Conservation (phyloP, 1,140 invertebrate species). For the Orius insidiosus region DNA sequence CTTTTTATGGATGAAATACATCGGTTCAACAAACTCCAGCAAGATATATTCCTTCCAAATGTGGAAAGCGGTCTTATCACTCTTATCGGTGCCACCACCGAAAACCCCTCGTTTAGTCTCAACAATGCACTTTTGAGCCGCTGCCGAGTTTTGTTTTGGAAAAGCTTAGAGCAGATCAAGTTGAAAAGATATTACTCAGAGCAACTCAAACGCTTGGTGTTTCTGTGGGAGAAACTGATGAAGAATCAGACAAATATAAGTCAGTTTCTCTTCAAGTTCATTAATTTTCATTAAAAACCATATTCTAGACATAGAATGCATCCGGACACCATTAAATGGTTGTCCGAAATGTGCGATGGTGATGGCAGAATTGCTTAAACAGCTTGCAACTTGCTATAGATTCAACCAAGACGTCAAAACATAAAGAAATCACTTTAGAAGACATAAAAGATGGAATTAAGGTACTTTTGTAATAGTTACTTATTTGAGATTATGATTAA, state of each 20-base stretch:
- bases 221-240: neutral
- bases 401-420: slow-evolving; percentile 15
- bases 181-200: slow-evolving; percentile 35
- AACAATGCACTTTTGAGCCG: too few species aligned
- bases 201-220: slow-evolving; percentile 24
- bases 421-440: slow-evolving; percentile 25
- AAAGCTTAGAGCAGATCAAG: too few species aligned
- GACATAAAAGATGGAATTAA: slow-evolving; percentile 46
- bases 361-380: slow-evolving; percentile 62
- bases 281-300: too few species aligned
- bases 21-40: too few species aligned
- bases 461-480: slow-evolving; percentile 23
- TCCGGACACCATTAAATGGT: slow-evolving; percentile 40
- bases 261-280: too few species aligned
- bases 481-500: too few species aligned
- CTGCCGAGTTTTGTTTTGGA: too few species aligned
- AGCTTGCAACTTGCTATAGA: slow-evolving; percentile 53
- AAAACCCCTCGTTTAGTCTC: too few species aligned
- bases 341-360: slow-evolving; percentile 61
- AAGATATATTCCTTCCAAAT: too few species aligned
- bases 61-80: too few species aligned
- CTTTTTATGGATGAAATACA: too few species aligned
- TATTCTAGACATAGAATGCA: slow-evolving; percentile 29
- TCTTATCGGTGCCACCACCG: too few species aligned
- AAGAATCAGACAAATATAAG: neutral